phyloP scores from a whole-genome alignment of 2,113 vertebrate species.

The Brachirus orientalis region DNA sequence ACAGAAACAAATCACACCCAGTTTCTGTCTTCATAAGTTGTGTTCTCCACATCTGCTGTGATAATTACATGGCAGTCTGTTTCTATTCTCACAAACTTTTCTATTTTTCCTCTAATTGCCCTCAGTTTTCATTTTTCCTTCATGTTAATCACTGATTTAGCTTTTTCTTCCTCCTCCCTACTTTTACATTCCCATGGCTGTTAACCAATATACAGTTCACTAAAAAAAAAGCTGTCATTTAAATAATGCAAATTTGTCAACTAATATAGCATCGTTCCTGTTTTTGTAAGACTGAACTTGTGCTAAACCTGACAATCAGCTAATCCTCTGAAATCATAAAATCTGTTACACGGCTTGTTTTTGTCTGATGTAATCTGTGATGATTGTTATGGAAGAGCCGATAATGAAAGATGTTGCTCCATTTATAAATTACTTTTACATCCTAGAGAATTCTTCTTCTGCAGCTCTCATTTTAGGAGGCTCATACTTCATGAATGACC shows the following conservation, averaged over 20 bases:
- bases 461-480: no score
- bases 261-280: neutral
- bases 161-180: neutral
- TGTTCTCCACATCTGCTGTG: slow-evolving; percentile 46
- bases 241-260: neutral
- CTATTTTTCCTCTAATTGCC: slow-evolving; percentile 10
- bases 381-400: no score
- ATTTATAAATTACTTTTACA: no score
- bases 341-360: no score
- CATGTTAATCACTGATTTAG: neutral
- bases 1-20: slow-evolving; percentile 40
- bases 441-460: no score
- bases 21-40: slow-evolving; percentile 28
- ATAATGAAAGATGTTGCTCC: no score
- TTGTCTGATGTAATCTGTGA: no score
- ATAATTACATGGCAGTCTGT: slow-evolving; percentile 29
- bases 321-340: no score
- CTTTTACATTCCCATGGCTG: neutral
- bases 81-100: slow-evolving; percentile 9
- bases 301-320: no score
- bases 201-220: neutral
- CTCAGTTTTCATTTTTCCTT: slow-evolving; percentile 6
- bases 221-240: no score
- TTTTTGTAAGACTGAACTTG: no score
- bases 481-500: no score